These are phyloP conservation scores for Cyprinodon brontotheroides DNA, from an alignment of 2,113 vertebrate species.

Conservation along the genomic window DNA sequence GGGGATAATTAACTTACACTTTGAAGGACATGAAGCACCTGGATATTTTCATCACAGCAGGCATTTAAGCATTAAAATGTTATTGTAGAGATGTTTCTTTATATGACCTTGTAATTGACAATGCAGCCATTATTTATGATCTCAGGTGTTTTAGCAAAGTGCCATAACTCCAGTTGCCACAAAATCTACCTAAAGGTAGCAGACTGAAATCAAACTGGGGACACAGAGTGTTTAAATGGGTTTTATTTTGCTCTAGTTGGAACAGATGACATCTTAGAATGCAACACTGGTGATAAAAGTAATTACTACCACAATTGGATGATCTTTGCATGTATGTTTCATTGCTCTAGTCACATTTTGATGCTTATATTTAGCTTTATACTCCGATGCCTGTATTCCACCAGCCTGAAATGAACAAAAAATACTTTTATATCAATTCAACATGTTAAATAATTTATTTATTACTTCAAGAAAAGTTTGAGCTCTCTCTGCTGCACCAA, in stretches of 20 bases:
- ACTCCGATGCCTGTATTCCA: not conserved
- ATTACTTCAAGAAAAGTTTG: slow-evolving; percentile 4
- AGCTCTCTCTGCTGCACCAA: slow-evolving; percentile 1
- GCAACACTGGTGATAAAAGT: not conserved
- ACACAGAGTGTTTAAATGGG: slow-evolving; percentile 23
- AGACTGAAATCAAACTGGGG: not conserved
- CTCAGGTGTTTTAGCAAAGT: slow-evolving; percentile 34
- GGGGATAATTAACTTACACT: slow-evolving; percentile 1
- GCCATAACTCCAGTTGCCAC: slow-evolving; percentile 23
- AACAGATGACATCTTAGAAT: not conserved
- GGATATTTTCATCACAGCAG: slow-evolving; percentile 40
- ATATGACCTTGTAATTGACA: slow-evolving; percentile 19
- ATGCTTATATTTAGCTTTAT: not conserved
- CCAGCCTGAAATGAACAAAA: not conserved
- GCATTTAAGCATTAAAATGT: slow-evolving; percentile 48
- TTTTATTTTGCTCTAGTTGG: not conserved
- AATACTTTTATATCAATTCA: not conserved
- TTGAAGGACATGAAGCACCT: slow-evolving; percentile 42
- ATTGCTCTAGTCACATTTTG: not conserved
- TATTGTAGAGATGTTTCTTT: slow-evolving; percentile 46
- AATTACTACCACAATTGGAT: not conserved
- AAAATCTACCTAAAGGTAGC: slow-evolving; percentile 8
- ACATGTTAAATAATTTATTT: not conserved
- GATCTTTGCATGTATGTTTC: not conserved
- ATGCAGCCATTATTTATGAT: slow-evolving; percentile 32